A percentile compares a stretch with the other conserved stretches of the same genome.
These are phyloP conservation scores for Ornithorhynchus anatinus DNA, from an alignment of 2,113 vertebrate species.

Conservation along the genomic window DNA sequence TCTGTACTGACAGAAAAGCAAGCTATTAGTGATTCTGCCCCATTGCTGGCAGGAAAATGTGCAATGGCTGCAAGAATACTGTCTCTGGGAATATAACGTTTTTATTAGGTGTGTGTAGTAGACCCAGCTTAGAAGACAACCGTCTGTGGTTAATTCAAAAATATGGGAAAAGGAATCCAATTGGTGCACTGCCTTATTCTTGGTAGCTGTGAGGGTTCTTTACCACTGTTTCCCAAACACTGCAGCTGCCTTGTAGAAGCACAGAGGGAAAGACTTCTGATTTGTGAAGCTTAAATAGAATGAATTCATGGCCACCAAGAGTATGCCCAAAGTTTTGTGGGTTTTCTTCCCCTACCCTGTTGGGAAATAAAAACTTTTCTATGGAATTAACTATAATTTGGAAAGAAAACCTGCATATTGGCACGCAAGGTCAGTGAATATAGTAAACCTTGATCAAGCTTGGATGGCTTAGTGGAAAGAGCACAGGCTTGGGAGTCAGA, in stretches of 20 bases:
- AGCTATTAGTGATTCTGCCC: background rate
- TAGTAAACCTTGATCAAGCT: background rate
- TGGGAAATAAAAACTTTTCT: background rate
- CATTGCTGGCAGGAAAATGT: background rate
- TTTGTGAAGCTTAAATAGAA: background rate
- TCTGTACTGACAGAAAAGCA: background rate
- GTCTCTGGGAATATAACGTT: background rate
- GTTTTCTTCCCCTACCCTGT: background rate
- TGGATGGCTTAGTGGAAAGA: background rate
- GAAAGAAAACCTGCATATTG: background rate
- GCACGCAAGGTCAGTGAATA: fast-evolving
- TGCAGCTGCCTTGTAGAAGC: no score
- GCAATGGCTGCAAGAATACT: background rate
- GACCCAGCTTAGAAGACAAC: background rate
- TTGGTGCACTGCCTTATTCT: background rate
- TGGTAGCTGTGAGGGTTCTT: background rate
- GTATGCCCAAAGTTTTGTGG: background rate
- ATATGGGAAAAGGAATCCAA: no score
- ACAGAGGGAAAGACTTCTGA: background rate
- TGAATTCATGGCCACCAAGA: background rate
- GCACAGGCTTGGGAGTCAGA: no score
- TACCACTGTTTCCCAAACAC: background rate
- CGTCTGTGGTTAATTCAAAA: background rate
- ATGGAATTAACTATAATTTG: background rate
- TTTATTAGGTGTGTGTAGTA: background rate